Percentiles rank a stretch among this genome's conserved stretches.
Conservation (phyloP, 2,888 invertebrate species). For the Leptopterna dolabrata region DNA sequence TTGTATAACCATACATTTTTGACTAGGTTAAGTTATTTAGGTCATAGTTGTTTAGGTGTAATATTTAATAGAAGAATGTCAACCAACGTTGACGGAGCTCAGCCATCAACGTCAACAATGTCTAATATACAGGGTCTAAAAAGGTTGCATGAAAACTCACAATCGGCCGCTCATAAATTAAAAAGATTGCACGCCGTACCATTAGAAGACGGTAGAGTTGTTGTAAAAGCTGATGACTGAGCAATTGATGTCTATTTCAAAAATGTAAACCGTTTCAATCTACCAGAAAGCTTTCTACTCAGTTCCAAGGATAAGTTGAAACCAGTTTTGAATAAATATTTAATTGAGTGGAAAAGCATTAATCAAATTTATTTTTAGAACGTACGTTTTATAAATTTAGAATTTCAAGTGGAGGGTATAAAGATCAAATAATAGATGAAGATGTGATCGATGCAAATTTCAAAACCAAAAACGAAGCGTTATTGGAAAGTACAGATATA, state of each 20-base stretch:
- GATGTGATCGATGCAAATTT: neutral
- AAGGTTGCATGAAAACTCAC: neutral
- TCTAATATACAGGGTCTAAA: neutral
- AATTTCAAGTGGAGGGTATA: neutral
- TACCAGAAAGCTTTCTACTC: neutral
- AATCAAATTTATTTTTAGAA: conserved; percentile 10
- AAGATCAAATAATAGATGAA: neutral
- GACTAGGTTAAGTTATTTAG: no score
- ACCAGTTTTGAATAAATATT: neutral
- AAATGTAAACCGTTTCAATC: neutral
- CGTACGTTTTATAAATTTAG: neutral
- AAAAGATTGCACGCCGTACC: neutral
- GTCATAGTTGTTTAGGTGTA: no score
- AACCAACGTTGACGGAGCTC: no score
- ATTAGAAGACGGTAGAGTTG: neutral
- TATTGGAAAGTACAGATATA: neutral
- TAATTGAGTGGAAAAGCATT: neutral
- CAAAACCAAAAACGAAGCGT: conserved; percentile 1
- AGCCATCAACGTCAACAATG: no score
- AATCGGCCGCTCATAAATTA: neutral
- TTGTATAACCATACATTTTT: no score
- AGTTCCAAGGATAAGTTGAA: neutral
- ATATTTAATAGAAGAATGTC: no score
- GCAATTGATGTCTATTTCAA: neutral
- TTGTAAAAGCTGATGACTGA: neutral